These are phyloP conservation scores for Colaptes auratus DNA, from an alignment of 2,113 vertebrate genomes.

Conservation along the genomic window DNA sequence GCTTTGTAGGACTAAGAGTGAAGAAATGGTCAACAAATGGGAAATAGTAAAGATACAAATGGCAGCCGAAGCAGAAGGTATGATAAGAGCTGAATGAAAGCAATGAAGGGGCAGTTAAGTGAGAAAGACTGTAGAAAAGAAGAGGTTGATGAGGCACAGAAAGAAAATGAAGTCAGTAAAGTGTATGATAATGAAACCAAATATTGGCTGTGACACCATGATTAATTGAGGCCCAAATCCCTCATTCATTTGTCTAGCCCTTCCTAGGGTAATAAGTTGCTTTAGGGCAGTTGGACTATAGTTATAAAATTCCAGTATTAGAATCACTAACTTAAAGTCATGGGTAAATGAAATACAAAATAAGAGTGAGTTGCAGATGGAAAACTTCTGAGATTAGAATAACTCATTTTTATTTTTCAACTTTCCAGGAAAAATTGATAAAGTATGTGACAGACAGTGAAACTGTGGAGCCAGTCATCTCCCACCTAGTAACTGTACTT, in stretches of 20 bases:
- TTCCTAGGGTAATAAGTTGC: neutral
- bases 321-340: neutral
- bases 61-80: neutral
- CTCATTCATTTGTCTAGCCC: neutral
- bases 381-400: neutral
- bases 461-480: slow-evolving; percentile 94
- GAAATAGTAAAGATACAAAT: neutral
- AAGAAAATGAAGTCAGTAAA: neutral
- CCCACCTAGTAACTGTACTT: slow-evolving; percentile 91
- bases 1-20: neutral
- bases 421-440: slow-evolving; percentile 86
- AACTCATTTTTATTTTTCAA: neutral
- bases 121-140: neutral
- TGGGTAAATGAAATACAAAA: fast-evolving
- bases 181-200: neutral
- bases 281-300: neutral
- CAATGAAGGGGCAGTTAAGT: neutral
- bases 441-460: slow-evolving; percentile 95
- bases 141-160: neutral
- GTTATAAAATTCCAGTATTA: neutral
- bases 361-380: neutral
- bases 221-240: neutral
- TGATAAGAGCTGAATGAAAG: neutral
- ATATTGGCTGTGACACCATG: neutral
- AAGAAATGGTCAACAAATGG: neutral